These are phyloP conservation scores for Mycalesis mineus DNA, from an alignment of 2,888 invertebrate species.

Conservation along the genomic window DNA sequence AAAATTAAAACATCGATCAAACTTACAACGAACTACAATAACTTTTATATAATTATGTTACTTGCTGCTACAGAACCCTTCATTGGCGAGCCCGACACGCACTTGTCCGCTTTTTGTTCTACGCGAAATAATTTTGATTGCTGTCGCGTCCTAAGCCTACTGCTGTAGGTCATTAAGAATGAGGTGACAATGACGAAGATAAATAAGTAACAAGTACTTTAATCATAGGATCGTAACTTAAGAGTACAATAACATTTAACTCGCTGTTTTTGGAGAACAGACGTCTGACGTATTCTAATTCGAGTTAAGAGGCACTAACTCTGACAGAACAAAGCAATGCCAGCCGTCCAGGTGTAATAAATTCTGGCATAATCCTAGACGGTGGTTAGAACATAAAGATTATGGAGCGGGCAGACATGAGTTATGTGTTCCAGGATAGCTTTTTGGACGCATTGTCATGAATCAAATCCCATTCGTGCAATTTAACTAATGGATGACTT, in stretches of 20 bases:
- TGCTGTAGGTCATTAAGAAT: too few relatives aligned
- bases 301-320: conserved; percentile 35
- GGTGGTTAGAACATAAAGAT: conserved; percentile 44
- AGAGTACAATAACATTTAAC: background rate
- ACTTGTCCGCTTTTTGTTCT: too few relatives aligned
- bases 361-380: conserved; percentile 44
- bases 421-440: conserved; percentile 28
- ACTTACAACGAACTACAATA: too few relatives aligned
- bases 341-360: conserved; percentile 42
- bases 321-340: conserved; percentile 36
- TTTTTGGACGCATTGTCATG: conserved; percentile 28
- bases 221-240: background rate
- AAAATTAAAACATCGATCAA: too few relatives aligned
- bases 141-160: too few relatives aligned
- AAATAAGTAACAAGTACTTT: too few relatives aligned
- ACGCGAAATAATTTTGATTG: too few relatives aligned
- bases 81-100: too few relatives aligned
- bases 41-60: too few relatives aligned
- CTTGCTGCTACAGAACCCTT: too few relatives aligned
- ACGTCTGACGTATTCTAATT: conserved; percentile 34
- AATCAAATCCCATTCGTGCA: conserved; percentile 19
- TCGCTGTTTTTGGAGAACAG: conserved; percentile 14
- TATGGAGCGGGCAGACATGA: conserved; percentile 34
- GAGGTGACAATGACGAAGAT: too few relatives aligned
- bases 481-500: conserved; percentile 1